phyloP scores from a whole-genome alignment of 2,888 invertebrate species.

The Mythimna pallens region DNA sequence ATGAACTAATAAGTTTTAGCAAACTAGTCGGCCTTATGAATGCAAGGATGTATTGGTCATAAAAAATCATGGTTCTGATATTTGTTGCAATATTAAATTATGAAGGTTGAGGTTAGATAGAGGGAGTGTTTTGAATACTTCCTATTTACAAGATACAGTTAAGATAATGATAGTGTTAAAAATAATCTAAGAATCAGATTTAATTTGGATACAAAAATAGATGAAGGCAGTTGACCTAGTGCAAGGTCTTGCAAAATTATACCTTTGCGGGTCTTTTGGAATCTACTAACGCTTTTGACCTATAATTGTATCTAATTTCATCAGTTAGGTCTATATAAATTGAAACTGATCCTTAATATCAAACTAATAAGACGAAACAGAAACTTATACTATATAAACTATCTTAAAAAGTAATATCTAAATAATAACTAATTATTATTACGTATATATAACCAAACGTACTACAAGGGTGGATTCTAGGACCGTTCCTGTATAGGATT shows the following conservation, averaged over 20 bases:
- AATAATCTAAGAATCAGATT: neutral
- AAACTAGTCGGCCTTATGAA: neutral
- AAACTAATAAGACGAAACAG: neutral
- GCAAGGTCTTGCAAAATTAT: neutral
- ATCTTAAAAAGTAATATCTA: too few relatives aligned
- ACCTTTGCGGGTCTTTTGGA: neutral
- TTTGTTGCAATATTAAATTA: constrained; percentile 14
- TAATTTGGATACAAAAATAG: neutral
- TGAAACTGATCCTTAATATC: neutral
- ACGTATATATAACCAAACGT: too few relatives aligned
- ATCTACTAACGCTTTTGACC: neutral
- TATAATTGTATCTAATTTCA: neutral
- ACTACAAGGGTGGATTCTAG: neutral
- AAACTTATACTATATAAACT: too few relatives aligned
- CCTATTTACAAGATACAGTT: constrained; percentile 6
- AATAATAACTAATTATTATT: too few relatives aligned
- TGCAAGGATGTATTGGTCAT: constrained; percentile 36
- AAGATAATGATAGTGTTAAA: neutral
- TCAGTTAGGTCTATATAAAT: neutral
- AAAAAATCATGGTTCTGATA: constrained; percentile 1
- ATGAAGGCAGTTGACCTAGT: neutral
- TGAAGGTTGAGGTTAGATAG: constrained; percentile 37
- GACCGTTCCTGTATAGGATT: neutral
- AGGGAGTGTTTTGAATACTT: constrained; percentile 9
- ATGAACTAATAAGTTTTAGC: constrained; percentile 21